Evolutionary conservation across 2,888 invertebrate species (phyloP).

Genomic region (Ormia ochracea): DNA sequence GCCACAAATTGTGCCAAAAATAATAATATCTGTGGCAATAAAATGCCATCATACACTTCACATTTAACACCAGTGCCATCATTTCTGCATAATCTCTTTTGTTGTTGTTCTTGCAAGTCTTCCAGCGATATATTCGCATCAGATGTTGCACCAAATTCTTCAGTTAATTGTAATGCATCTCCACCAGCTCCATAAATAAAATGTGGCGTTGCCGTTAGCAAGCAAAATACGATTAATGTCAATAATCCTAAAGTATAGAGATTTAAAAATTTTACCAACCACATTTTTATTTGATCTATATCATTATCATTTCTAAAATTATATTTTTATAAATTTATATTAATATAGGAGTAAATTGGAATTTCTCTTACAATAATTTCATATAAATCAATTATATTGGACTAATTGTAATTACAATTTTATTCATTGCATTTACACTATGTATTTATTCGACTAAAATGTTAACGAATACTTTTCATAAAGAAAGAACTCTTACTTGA

Average conservation of each 20-base stretch:
- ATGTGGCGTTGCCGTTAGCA: slow-evolving; percentile 82
- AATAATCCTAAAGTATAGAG: slow-evolving; percentile 74
- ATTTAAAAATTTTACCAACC: background rate
- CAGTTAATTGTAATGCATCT: slow-evolving; percentile 80
- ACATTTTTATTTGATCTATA: too few species aligned
- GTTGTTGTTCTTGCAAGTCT: slow-evolving; percentile 76
- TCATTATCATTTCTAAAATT: too few species aligned
- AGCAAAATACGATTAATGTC: slow-evolving; percentile 81
- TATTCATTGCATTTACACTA: too few species aligned
- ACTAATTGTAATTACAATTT: too few species aligned
- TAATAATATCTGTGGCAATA: slow-evolving; percentile 80
- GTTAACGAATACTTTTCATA: too few species aligned
- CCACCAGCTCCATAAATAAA: slow-evolving; percentile 83
- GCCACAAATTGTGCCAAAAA: slow-evolving; percentile 83
- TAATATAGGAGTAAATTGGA: too few species aligned
- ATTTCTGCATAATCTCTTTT: slow-evolving; percentile 78
- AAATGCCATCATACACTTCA: slow-evolving; percentile 77
- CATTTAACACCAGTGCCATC: slow-evolving; percentile 71
- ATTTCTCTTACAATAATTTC: too few species aligned
- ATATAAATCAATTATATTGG: too few species aligned
- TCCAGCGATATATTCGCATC: slow-evolving; percentile 73
- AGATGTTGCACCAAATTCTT: slow-evolving; percentile 78
- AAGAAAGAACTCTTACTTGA: too few species aligned
- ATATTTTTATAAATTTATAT: too few species aligned
- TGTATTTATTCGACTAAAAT: too few species aligned